Conservation (phyloP, 2,888 invertebrate genomes). For the Drepana falcataria region DNA sequence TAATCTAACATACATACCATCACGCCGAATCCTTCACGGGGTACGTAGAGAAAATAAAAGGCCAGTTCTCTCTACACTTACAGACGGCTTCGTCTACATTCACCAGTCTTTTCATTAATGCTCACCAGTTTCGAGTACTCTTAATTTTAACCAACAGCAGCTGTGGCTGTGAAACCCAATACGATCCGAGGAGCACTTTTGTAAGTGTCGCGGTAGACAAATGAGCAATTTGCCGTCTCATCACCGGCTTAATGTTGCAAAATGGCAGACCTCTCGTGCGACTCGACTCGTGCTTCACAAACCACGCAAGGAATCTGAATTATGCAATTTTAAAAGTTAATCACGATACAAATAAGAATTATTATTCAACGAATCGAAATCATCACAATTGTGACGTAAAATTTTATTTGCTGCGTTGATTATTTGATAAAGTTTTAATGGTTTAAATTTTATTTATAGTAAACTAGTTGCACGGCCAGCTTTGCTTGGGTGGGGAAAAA, state of each 20-base stretch:
- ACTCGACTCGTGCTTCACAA: slow-evolving; percentile 38
- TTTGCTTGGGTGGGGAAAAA: too few relatives aligned
- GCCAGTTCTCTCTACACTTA: too few relatives aligned
- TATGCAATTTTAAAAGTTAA: slow-evolving; percentile 7
- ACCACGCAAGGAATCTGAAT: slow-evolving; percentile 32
- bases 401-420: too few relatives aligned
- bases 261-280: slow-evolving; percentile 45
- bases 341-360: not conserved
- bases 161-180: slow-evolving; percentile 5
- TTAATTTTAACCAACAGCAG: not conserved
- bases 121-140: not conserved
- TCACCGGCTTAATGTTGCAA: slow-evolving; percentile 59
- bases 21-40: too few relatives aligned
- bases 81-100: too few relatives aligned
- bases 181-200: slow-evolving; percentile 38
- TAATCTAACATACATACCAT: too few relatives aligned
- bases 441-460: too few relatives aligned
- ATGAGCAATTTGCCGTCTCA: slow-evolving; percentile 67
- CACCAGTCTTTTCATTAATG: too few relatives aligned
- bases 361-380: not conserved
- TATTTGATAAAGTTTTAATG: too few relatives aligned
- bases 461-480: too few relatives aligned
- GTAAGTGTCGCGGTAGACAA: slow-evolving; percentile 59
- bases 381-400: too few relatives aligned
- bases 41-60: too few relatives aligned